Evolutionary conservation across 2,888 invertebrate species (phyloP), one percentile per base, ranked within the genome.

Genomic region (Marronus borbonicus): DNA sequence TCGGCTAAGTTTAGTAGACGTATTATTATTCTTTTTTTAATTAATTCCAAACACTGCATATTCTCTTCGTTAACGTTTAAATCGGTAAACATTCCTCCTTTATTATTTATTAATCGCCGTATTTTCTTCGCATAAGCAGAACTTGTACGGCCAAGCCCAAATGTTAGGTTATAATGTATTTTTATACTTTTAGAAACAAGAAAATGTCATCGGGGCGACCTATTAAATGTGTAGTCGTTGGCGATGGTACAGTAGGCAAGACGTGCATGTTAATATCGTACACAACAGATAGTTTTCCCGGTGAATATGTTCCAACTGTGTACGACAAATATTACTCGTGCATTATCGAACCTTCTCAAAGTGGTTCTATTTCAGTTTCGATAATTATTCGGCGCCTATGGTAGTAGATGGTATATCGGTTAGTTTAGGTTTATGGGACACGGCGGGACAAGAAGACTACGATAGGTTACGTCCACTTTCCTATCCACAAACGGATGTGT

Each of bases 401-500:
- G 97, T 97, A 84, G 98, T 98, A 79, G 99, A 99, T 90, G 97
- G 98, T 82, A 97, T 98, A 84, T 97, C 98, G 81, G 98, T 99
- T 14, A 98, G 97, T 85, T 90, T 99, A 84, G 98, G 98, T 17
- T 90, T 99, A 70, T 99, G 99, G 99, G 99, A 99, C 90, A 99
- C 98, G 79, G 98, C 98, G 17, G 97, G 97, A 20, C 98, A 99
- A 89, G 98, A 98, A 90, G 98, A 98, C 88, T 99, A 99, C 87
- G 98, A 99, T 88, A 93, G 98, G 88, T 91, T 99, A 82, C 92
- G 98, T 85, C 98, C 99, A 60, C 91, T 99, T 81, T 98, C 98
- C 84, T 99, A 99, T 89, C 98, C 99, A 86, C 98, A 98, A 93
- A 99, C 99, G 82, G 99, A 99, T 90, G 99, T 99, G 82, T 99